phyloP scores from a whole-genome alignment of 2,888 invertebrate genomes.

The Drosophila algonquin region DNA sequence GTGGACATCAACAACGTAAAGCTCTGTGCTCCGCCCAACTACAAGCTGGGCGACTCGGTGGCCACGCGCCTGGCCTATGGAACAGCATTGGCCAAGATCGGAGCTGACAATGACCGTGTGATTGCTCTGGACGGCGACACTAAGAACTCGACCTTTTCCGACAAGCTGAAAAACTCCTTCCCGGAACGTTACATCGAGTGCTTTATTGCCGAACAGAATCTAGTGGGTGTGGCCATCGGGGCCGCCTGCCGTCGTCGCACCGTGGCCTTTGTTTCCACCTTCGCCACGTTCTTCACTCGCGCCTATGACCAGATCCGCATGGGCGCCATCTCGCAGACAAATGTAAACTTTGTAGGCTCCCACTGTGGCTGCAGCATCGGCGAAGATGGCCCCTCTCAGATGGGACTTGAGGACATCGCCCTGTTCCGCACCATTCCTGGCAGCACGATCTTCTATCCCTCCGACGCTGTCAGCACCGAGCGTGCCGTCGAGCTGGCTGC shows the following conservation, averaged over 20 bases:
- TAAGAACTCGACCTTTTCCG: slow-evolving; percentile 99
- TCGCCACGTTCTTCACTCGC: slow-evolving; percentile 98
- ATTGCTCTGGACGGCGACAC: slow-evolving; percentile 98
- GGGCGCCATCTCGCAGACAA: slow-evolving; percentile 99
- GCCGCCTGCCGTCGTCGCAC: slow-evolving; percentile 96
- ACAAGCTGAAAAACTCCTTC: slow-evolving; percentile 91
- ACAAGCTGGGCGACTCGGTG: slow-evolving; percentile 90
- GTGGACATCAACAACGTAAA: slow-evolving; percentile 89
- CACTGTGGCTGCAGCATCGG: slow-evolving; percentile 99
- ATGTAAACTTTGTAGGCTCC: slow-evolving; percentile 97
- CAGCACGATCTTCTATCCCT: slow-evolving; percentile 90
- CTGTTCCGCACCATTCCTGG: slow-evolving; percentile 97
- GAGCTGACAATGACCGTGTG: slow-evolving; percentile 89
- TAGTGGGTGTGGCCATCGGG: slow-evolving; percentile 98
- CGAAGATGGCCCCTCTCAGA: slow-evolving; percentile 99
- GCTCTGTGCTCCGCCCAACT: slow-evolving; percentile 92
- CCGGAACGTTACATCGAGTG: slow-evolving; percentile 95
- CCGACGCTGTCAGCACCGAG: slow-evolving; percentile 97
- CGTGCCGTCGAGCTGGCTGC: slow-evolving; percentile 98
- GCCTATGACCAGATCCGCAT: slow-evolving; percentile 99
- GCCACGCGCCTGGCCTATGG: slow-evolving; percentile 98
- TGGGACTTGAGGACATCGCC: slow-evolving; percentile 99
- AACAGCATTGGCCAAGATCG: slow-evolving; percentile 95
- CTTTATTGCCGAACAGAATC: slow-evolving; percentile 99
- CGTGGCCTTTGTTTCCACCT: slow-evolving; percentile 97